These are phyloP conservation scores for Apaloderma vittatum DNA, from an alignment of 2,113 vertebrate species.

Conservation along the genomic window DNA sequence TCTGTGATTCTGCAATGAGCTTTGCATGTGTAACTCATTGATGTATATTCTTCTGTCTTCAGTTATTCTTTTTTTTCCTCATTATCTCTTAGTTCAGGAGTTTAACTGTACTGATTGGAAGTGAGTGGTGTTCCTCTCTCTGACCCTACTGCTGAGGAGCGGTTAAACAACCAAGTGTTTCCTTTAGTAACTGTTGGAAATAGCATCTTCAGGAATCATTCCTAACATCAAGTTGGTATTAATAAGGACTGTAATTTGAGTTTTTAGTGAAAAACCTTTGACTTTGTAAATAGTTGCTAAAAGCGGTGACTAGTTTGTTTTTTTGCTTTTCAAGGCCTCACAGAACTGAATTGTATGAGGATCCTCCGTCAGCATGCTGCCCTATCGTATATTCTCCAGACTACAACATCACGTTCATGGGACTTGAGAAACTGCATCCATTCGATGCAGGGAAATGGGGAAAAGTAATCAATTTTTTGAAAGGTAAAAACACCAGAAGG, in stretches of 20 bases:
- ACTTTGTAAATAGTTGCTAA: background rate
- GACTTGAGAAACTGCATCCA: constrained; percentile 94
- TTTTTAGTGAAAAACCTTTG: fast-evolving
- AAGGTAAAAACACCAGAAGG: constrained; percentile 83
- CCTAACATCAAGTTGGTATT: background rate
- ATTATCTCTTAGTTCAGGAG: background rate
- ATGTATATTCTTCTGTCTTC: background rate
- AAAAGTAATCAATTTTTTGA: constrained; percentile 92
- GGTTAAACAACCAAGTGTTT: background rate
- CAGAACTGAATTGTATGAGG: constrained; percentile 83
- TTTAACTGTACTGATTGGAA: background rate
- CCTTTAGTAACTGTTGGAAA: background rate
- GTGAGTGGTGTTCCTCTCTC: background rate
- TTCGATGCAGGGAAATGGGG: constrained; percentile 98
- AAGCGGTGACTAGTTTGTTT: background rate
- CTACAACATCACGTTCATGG: constrained; percentile 98
- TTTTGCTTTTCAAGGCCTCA: constrained; percentile 81
- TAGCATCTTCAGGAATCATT: background rate
- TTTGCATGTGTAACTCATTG: background rate
- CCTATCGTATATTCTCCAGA: constrained; percentile 93
- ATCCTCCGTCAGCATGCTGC: constrained; percentile 80
- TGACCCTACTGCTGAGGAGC: background rate
- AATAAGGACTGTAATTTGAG: background rate
- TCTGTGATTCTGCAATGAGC: background rate
- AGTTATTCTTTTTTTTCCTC: background rate